Conservation (phyloP, 1,140 invertebrate species). For the Archivesica marissinica region DNA sequence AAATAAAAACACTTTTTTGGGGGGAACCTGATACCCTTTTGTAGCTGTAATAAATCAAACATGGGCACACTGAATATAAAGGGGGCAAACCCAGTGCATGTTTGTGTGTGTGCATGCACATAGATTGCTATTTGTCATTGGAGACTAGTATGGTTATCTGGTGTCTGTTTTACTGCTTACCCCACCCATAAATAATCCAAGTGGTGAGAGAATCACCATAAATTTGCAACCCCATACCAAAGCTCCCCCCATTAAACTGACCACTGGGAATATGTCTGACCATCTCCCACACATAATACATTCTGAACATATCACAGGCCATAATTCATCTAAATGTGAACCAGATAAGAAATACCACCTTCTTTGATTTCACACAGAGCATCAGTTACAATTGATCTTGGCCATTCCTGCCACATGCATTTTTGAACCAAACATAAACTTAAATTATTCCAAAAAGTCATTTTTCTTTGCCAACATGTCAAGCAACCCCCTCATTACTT, state of each 20-base stretch:
- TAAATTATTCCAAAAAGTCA: constrained; percentile 18
- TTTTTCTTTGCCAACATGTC: constrained; percentile 50
- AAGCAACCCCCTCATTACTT: constrained; percentile 41
- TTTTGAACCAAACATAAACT: constrained; percentile 12
- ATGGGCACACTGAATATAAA: no score
- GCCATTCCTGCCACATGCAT: constrained; percentile 28
- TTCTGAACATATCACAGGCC: constrained; percentile 1
- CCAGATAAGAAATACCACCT: constrained; percentile 27
- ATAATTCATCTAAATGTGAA: constrained; percentile 35
- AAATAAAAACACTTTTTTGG: no score
- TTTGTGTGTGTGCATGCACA: constrained; percentile 6
- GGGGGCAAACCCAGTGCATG: constrained; percentile 2
- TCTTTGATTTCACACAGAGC: constrained; percentile 12
- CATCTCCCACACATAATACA: constrained; percentile 25
- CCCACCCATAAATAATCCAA: constrained; percentile 31
- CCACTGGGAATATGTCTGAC: constrained; percentile 9
- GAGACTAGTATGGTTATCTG: neutral
- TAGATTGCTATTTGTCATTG: constrained; percentile 22
- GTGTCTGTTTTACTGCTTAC: constrained; percentile 38
- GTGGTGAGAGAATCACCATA: constrained; percentile 32
- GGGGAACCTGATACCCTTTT: no score
- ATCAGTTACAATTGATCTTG: constrained; percentile 15
- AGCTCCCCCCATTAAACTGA: constrained; percentile 38
- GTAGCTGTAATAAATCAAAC: no score
- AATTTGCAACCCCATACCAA: constrained; percentile 14